Percentiles rank a stretch among this genome's conserved stretches.
phyloP scores from a whole-genome alignment of 2,797 vertebrate species.

The Rhinogobio ventralis region DNA sequence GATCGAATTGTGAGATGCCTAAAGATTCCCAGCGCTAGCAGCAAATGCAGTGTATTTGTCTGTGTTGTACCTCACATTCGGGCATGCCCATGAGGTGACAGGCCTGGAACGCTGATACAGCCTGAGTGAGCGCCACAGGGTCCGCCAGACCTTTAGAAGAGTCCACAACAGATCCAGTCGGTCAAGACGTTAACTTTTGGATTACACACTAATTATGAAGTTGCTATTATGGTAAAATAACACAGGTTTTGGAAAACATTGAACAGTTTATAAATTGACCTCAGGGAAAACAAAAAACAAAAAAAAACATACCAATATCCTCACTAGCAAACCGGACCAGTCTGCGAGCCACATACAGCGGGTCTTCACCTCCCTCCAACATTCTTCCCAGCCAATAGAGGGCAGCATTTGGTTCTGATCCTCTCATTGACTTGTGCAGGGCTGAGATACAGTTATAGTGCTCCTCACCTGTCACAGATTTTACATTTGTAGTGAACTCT shows the following conservation, averaged over 20 bases:
- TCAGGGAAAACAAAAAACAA: too few relatives aligned
- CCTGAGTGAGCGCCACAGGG: slow-evolving; percentile 89
- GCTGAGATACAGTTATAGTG: slow-evolving; percentile 98
- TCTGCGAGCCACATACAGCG: slow-evolving; percentile 92
- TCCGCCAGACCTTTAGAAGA: slow-evolving; percentile 89
- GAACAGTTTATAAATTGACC: background rate
- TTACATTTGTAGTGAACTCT: background rate
- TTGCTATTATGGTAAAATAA: background rate
- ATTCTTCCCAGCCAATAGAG: slow-evolving; percentile 98
- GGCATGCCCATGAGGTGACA: slow-evolving; percentile 99
- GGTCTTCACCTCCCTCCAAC: slow-evolving; percentile 97
- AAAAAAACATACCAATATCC: slow-evolving; percentile 87
- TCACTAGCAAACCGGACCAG: slow-evolving; percentile 96
- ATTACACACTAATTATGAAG: background rate
- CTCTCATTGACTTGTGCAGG: slow-evolving; percentile 95
- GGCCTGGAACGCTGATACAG: slow-evolving; percentile 94
- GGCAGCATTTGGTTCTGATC: slow-evolving; percentile 90
- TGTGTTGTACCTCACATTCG: slow-evolving; percentile 89
- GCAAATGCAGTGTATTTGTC: background rate
- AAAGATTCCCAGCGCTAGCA: background rate
- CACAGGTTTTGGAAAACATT: background rate
- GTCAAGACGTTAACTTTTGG: background rate
- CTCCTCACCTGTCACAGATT: slow-evolving; percentile 83
- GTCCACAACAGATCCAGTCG: background rate
- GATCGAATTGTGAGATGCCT: background rate